phyloP scores from a whole-genome alignment of 2,888 invertebrate genomes.

The Phortica okadai region DNA sequence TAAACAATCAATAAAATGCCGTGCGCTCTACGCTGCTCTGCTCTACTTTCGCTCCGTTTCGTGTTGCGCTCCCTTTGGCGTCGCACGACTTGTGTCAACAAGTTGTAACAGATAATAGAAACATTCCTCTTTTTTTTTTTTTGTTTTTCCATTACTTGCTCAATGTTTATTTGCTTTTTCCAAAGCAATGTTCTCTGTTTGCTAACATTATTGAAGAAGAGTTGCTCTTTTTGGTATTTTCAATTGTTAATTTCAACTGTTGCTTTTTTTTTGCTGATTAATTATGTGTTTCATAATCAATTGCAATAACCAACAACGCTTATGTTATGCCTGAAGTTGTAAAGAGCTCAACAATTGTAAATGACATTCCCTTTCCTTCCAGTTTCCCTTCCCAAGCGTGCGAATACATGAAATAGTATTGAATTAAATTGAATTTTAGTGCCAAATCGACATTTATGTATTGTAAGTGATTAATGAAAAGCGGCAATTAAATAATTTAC shows the following conservation, averaged over 20 bases:
- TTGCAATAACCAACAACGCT: too few relatives aligned
- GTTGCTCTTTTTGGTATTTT: not conserved
- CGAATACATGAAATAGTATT: too few relatives aligned
- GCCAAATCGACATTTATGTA: too few relatives aligned
- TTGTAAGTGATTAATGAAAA: too few relatives aligned
- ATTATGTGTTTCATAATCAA: not conserved
- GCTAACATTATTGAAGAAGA: not conserved
- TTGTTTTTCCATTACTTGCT: not conserved
- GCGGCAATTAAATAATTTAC: too few relatives aligned
- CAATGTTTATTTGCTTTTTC: slow-evolving; percentile 16
- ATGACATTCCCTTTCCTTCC: too few relatives aligned
- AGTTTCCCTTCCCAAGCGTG: too few relatives aligned
- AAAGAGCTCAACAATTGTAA: too few relatives aligned
- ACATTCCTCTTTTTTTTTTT: not conserved
- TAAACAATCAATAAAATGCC: too few relatives aligned
- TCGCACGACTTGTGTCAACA: not conserved
- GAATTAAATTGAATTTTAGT: too few relatives aligned
- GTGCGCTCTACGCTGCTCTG: not conserved
- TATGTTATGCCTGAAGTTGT: too few relatives aligned
- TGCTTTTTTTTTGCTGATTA: not conserved
- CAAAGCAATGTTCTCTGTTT: not conserved
- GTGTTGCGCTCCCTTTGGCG: not conserved
- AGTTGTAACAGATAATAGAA: slow-evolving; percentile 25
- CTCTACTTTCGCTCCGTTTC: not conserved
- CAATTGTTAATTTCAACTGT: not conserved